Base-by-base conservation (phyloP, 2,113 vertebrate species). In the Phylloscopus whistleri region DNA sequence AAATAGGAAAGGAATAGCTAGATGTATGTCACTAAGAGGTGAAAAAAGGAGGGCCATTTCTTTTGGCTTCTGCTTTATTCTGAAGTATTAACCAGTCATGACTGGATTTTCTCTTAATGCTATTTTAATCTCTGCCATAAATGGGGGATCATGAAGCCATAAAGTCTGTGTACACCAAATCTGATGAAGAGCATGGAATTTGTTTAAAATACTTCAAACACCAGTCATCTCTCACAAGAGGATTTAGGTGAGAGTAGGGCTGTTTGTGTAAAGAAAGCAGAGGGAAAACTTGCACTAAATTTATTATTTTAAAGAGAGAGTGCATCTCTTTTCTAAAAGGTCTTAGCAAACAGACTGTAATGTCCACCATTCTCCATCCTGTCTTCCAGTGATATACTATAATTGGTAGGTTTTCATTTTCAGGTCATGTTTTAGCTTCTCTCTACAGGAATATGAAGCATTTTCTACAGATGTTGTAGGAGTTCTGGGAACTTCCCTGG, bases 131-230 rank as follows among this genome's bases (percentile, higher is more conserved):
- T 55, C 72, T 55, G 9, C 72, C 48, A 31, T 88, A 90, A 80
- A 92, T 78, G 56, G 48, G 19, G 39, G 48, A 63, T 59, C 43
- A 23, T 16, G 39, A 68, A 92, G 76, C 48, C 1, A 0, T 48
- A 60, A 93, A 74, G 74, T 86, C 83, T 94, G 48, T 17, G 30
- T 21, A n/a, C 60, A 78, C 19, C 56, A 78, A 67, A 70, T 93
- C 60, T 93, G 83, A 93, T 86, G 56, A 80, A 68, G 74, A 82
- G 35, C 52, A 15, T 52, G 87, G 95, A 84, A 89, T 94, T 94
- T 95, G 92, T 93, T 90, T 96, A 88, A 90, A 93, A 77, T 94
- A 70, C 44, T 80, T 92, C 16, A 63, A 77, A 63, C 46, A 51
- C 18, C 72, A 86, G 68, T 85, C 59, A 59, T 92, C 28, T 48